Evolutionary conservation across 2,113 vertebrate genomes (phyloP), one percentile per base, ranked within the genome.

Genomic region (Corythoichthys intestinalis): DNA sequence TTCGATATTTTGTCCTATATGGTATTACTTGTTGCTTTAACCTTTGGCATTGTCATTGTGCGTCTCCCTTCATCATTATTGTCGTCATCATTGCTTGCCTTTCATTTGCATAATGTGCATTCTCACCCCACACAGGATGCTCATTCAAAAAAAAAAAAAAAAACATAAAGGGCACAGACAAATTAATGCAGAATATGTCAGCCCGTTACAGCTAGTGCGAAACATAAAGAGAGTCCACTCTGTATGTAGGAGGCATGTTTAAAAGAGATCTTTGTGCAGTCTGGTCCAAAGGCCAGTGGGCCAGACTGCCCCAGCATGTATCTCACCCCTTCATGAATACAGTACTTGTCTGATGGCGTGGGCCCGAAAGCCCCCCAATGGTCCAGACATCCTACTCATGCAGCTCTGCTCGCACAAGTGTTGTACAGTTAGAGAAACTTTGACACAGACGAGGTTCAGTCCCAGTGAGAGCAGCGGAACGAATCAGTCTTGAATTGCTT

Each of bases 181-280:
- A 82, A 91, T 92, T 65, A 85, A 91, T 90, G 88, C 90, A 75
- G 87, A 89, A 84, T 87, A 93, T 93, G 85, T 87, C 81, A 71
- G 86, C 64, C 83, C 82, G 86, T 89, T 89, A 87, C 82, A 88
- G 89, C 91, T 78, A 77, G 84, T 70, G 82, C 74, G 88, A 87
- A 89, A 86, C 76, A 87, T 88, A 86, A 86, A 87, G 85, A 80
- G 89, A 88, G 80, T 88, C 83, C 69, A 56, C 81, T 87, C 69
- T 77, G 86, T 79, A 72, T 76, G 91, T 93, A 87, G 92, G 91
- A 88, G 83, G 87, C 48, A 65, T 15, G 77, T 85, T 80, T 86
- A 90, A 90, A 93, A 87, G 90, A 80, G 86, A 86, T 85, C 92
- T 92, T 93, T 93, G 91, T 93, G 79, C 87, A 80, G 66, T 74